phyloP scores from a whole-genome alignment of 2,113 vertebrate genomes.

The Salvelinus namaycush region DNA sequence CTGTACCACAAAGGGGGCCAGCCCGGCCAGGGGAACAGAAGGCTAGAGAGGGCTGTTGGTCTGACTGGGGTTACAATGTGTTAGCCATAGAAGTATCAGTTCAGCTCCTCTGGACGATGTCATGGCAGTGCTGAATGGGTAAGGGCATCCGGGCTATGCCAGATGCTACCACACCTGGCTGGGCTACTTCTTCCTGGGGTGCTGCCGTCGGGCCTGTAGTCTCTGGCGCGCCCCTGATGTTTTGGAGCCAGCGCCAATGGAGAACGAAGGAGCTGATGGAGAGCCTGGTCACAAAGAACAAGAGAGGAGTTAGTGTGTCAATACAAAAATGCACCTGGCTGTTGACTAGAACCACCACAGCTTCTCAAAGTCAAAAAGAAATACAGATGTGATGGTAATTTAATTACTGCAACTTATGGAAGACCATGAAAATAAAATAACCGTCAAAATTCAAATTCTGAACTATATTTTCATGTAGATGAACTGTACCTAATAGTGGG shows the following conservation, averaged over 20 bases:
- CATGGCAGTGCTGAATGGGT: background rate
- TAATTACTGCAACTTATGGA: too few species aligned
- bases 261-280: constrained; percentile 78
- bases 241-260: constrained; percentile 90
- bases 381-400: background rate
- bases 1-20: constrained; percentile 28
- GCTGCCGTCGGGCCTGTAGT: constrained; percentile 89
- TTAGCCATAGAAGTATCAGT: constrained; percentile 27
- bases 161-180: background rate
- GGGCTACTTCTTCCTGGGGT: constrained; percentile 87
- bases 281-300: constrained; percentile 68
- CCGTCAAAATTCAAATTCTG: too few species aligned
- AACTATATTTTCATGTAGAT: too few species aligned
- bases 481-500: background rate
- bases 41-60: constrained; percentile 19
- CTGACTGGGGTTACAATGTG: constrained; percentile 28
- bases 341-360: background rate
- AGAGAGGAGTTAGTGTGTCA: background rate
- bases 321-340: background rate
- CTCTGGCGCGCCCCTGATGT: constrained; percentile 80
- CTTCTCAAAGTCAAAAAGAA: background rate
- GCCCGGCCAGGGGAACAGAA: constrained; percentile 11
- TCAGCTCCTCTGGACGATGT: constrained; percentile 29
- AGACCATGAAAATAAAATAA: too few species aligned
- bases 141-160: too few species aligned